Percentiles rank a stretch among this genome's conserved stretches.
phyloP scores from a whole-genome alignment of 2,113 vertebrate genomes.

The Scytalopus superciliaris region DNA sequence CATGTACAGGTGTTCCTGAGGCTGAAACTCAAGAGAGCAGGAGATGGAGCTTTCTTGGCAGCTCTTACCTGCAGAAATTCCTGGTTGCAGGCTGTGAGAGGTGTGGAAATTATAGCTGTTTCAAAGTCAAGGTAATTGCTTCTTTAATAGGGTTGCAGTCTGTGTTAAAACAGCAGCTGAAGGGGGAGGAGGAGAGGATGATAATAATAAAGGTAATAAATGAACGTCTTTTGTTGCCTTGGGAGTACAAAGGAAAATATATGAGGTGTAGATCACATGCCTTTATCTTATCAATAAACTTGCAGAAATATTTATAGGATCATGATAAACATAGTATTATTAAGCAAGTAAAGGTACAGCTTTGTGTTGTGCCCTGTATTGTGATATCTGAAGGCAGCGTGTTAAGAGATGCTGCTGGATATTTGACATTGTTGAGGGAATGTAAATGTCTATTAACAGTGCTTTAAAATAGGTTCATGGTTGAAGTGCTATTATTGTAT shows the following conservation, averaged over 20 bases:
- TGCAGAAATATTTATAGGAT: neutral
- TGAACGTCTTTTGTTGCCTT: neutral
- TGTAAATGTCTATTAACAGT: neutral
- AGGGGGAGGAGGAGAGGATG: neutral
- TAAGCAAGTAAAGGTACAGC: neutral
- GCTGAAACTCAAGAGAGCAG: neutral
- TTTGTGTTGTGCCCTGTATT: neutral
- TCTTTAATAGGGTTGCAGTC: neutral
- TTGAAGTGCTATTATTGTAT: neutral
- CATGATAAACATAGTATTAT: neutral
- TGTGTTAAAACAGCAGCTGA: neutral
- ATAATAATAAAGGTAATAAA: neutral
- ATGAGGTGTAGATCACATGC: neutral
- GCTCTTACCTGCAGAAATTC: neutral
- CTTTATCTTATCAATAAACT: neutral
- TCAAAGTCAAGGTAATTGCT: neutral
- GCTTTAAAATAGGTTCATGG: neutral
- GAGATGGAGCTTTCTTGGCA: neutral
- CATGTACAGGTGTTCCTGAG: accelerated
- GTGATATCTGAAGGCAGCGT: neutral
- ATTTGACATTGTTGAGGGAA: neutral
- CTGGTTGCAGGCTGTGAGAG: neutral
- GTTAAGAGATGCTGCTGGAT: neutral
- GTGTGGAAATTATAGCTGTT: neutral
- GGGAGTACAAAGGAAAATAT: neutral